phyloP scores from a whole-genome alignment of 2,888 invertebrate genomes.

The Pristionchus fissidentatus region DNA sequence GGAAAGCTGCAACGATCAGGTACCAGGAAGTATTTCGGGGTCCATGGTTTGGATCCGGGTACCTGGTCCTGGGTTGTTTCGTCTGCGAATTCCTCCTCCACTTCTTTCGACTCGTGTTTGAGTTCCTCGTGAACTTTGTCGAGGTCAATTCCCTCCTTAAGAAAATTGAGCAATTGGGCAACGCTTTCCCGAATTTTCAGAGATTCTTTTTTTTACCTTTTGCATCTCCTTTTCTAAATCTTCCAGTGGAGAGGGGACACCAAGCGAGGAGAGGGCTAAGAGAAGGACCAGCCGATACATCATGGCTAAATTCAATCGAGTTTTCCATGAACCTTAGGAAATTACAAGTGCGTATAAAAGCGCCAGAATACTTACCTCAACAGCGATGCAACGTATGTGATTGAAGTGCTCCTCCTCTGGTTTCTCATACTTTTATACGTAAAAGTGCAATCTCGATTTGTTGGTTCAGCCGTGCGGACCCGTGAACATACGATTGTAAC shows the following conservation, averaged over 20 bases:
- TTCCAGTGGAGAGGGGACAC: constrained; percentile 25
- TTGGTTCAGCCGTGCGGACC: neutral
- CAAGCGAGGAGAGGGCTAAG: neutral
- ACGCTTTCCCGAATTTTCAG: constrained; percentile 1
- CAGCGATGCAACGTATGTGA: too few relatives aligned
- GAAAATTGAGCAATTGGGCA: too few relatives aligned
- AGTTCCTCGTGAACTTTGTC: constrained; percentile 15
- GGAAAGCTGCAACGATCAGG: neutral
- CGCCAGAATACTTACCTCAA: too few relatives aligned
- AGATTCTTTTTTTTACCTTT: too few relatives aligned
- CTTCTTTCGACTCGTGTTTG: neutral
- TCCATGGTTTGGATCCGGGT: too few relatives aligned
- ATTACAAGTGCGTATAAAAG: too few relatives aligned
- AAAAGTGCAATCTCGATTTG: too few relatives aligned
- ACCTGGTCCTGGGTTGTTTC: constrained; percentile 6
- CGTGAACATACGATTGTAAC: neutral
- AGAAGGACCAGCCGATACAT: neutral
- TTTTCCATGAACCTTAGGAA: too few relatives aligned
- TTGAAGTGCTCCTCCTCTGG: too few relatives aligned
- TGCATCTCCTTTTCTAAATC: too few relatives aligned
- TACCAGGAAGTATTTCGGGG: too few relatives aligned
- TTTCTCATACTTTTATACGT: too few relatives aligned
- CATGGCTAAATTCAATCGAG: neutral
- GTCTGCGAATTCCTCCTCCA: constrained; percentile 17
- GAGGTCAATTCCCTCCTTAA: constrained; percentile 33